Conservation (phyloP, 1,140 invertebrate genomes). For the Bombus sibiricus region DNA sequence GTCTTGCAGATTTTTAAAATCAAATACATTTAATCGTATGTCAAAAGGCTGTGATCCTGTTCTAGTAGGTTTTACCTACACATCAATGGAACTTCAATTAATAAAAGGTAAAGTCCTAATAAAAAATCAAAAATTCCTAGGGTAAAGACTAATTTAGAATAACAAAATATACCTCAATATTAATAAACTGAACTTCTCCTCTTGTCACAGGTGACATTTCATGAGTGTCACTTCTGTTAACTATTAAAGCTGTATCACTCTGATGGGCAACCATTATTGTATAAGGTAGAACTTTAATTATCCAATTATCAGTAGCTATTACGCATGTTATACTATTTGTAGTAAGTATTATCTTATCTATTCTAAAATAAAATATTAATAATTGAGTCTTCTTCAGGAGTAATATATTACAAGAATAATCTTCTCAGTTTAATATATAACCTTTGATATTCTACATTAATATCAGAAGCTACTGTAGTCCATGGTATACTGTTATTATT, state of each 20-base stretch:
- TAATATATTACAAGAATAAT: not conserved
- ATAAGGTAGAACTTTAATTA: constrained; percentile 93
- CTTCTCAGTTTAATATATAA: constrained; percentile 68
- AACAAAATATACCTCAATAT: constrained; percentile 84
- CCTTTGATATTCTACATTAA: constrained; percentile 91
- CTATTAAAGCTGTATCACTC: constrained; percentile 88
- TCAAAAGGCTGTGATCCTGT: constrained; percentile 84
- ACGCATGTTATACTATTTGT: constrained; percentile 87
- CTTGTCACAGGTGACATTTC: constrained; percentile 85
- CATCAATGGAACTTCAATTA: not conserved
- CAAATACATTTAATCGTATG: constrained; percentile 89
- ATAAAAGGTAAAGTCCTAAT: not conserved
- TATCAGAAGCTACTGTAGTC: constrained; percentile 87
- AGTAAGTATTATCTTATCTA: constrained; percentile 90
- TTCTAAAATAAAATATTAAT: constrained; percentile 80
- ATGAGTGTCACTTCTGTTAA: constrained; percentile 90
- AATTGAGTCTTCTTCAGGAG: constrained; percentile 8
- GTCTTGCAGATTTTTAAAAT: constrained; percentile 91
- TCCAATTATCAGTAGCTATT: constrained; percentile 93
- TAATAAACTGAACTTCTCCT: constrained; percentile 90
- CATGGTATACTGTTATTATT: constrained; percentile 83
- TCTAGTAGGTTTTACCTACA: constrained; percentile 85
- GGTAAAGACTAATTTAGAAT: not conserved
- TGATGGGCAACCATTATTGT: constrained; percentile 90
- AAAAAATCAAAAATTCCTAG: not conserved